A percentile compares a stretch with the other conserved stretches of the same genome.
phyloP scores from a whole-genome alignment of 1,140 invertebrate genomes.

The Drosophila pectinifera region DNA sequence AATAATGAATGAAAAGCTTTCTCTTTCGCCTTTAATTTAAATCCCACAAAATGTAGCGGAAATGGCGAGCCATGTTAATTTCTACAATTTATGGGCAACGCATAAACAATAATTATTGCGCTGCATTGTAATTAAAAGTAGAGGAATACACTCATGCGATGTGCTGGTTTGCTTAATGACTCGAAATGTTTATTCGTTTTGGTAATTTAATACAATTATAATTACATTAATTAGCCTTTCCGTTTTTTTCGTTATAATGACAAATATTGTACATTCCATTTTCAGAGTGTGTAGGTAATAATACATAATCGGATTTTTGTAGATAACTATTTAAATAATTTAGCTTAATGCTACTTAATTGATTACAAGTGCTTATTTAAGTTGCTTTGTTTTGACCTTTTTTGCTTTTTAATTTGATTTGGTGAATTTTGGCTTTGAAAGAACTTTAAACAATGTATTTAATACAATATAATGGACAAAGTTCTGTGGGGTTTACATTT shows the following conservation, averaged over 20 bases:
- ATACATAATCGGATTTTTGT: conserved; percentile 40
- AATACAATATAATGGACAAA: background rate
- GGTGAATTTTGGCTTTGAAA: conserved; percentile 29
- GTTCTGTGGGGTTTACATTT: background rate
- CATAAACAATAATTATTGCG: conserved; percentile 33
- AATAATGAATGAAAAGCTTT: conserved; percentile 8
- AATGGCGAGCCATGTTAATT: conserved; percentile 3
- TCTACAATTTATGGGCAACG: conserved; percentile 28
- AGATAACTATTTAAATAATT: conserved; percentile 67
- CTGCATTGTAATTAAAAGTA: conserved; percentile 47
- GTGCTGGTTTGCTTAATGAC: conserved; percentile 67
- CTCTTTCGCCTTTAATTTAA: conserved; percentile 6
- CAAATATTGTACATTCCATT: conserved; percentile 44
- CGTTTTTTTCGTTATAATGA: conserved; percentile 33
- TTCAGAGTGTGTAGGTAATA: background rate
- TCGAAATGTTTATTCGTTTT: conserved; percentile 71
- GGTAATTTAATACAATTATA: conserved; percentile 73
- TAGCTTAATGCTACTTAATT: conserved; percentile 70
- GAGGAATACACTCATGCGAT: conserved; percentile 3
- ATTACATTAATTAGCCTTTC: conserved; percentile 78
- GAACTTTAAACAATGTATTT: conserved; percentile 6
- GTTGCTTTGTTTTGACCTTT: conserved; percentile 2
- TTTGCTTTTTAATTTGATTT: conserved; percentile 22
- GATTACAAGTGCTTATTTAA: conserved; percentile 58
- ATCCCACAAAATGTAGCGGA: conserved; percentile 9